Evolutionary conservation across 2,888 invertebrate species (phyloP).

Genomic region (Coelinius sp.): DNA sequence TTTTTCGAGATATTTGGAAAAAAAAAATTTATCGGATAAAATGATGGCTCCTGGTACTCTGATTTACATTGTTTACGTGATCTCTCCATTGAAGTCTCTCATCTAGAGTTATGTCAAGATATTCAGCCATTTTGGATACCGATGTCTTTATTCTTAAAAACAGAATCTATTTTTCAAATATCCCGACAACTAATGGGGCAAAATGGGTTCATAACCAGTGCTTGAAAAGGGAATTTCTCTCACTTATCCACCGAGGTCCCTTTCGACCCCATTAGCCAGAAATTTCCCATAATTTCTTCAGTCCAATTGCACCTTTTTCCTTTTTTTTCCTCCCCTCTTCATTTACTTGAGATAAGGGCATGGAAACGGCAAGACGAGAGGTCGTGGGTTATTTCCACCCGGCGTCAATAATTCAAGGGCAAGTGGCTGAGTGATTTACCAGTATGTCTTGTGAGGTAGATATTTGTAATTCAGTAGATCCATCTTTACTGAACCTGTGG

Average conservation of each 20-base stretch:
- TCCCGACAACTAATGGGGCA: too few relatives aligned
- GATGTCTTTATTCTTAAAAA: too few relatives aligned
- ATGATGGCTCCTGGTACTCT: not conserved
- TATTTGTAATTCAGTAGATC: conserved; percentile 31
- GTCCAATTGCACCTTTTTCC: too few relatives aligned
- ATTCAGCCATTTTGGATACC: too few relatives aligned
- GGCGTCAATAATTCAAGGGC: conserved; percentile 42
- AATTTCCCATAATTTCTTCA: too few relatives aligned
- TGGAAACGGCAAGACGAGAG: not conserved
- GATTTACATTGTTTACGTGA: not conserved
- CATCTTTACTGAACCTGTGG: conserved; percentile 21
- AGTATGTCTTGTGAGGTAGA: conserved; percentile 35
- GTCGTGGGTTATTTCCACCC: not conserved
- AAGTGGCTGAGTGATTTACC: conserved; percentile 41
- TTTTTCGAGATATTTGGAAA: not conserved
- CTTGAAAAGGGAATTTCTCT: too few relatives aligned
- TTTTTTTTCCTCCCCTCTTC: not conserved
- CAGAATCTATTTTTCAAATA: too few relatives aligned
- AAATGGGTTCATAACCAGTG: too few relatives aligned
- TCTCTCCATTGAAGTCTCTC: not conserved
- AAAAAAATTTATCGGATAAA: not conserved
- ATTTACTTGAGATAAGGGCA: not conserved
- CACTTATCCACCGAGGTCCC: too few relatives aligned
- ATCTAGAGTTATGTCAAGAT: not conserved
- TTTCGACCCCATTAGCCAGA: too few relatives aligned